These are phyloP conservation scores for Liposcelis brunnea DNA, from an alignment of 2,888 invertebrate genomes.

Conservation along the genomic window DNA sequence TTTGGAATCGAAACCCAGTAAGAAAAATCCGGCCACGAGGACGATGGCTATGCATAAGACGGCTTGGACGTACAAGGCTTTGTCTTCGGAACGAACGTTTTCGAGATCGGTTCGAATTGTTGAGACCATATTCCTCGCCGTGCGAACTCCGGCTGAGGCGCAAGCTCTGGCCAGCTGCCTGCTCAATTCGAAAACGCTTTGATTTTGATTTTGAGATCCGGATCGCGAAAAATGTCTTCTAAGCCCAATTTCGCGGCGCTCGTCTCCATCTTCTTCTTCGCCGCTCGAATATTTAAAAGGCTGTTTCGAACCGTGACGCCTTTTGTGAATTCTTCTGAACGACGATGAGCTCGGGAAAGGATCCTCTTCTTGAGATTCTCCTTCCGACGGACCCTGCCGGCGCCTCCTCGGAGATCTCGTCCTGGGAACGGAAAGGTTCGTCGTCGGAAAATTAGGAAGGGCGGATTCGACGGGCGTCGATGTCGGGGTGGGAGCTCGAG, in stretches of 20 bases:
- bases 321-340: slow-evolving; percentile 27
- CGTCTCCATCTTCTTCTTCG: slow-evolving; percentile 16
- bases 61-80: slow-evolving; percentile 39
- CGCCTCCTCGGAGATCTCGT: too few species aligned
- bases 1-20: slow-evolving; percentile 54
- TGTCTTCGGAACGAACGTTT: slow-evolving; percentile 38
- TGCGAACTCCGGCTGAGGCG: slow-evolving; percentile 43
- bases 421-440: too few species aligned
- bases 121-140: slow-evolving; percentile 25
- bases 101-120: slow-evolving; percentile 27
- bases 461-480: slow-evolving; percentile 23
- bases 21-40: slow-evolving; percentile 56
- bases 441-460: slow-evolving; percentile 10
- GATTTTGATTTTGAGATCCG: slow-evolving; percentile 43
- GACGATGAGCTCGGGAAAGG: slow-evolving; percentile 28
- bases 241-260: slow-evolving; percentile 20
- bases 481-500: slow-evolving; percentile 22
- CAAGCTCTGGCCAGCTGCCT: slow-evolving; percentile 53
- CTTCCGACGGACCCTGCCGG: too few species aligned
- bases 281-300: slow-evolving; percentile 15
- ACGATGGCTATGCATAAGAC: slow-evolving; percentile 62
- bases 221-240: slow-evolving; percentile 15
- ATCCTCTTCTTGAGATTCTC: too few species aligned
- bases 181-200: slow-evolving; percentile 48
- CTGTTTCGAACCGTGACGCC: slow-evolving; percentile 21